A percentile compares a stretch with the other conserved stretches of the same genome.
Conservation (phyloP, 2,113 vertebrate species). For the Hypocryptadius cinnamomeus region DNA sequence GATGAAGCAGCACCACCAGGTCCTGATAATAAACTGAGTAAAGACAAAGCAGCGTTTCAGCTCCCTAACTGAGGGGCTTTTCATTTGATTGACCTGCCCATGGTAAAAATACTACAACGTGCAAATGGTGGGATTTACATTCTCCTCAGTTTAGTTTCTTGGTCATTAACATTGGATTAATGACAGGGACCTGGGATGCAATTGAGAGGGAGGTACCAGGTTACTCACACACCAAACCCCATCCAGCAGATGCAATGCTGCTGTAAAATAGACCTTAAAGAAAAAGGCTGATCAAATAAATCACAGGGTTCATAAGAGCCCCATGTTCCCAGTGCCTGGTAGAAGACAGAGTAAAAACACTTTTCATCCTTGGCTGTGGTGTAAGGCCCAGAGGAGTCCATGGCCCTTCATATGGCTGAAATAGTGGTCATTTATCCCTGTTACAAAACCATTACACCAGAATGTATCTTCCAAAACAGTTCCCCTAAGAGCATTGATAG, state of each 20-base stretch:
- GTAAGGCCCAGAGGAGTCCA: not conserved
- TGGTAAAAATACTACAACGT: not conserved
- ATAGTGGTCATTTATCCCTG: not conserved
- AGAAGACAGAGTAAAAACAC: not conserved
- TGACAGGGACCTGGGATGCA: not conserved
- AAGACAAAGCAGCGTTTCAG: not conserved
- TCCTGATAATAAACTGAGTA: not conserved
- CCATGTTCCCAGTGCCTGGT: not conserved
- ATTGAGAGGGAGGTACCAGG: not conserved
- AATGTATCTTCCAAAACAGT: not conserved
- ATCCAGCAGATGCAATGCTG: fast-evolving
- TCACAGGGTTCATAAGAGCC: not conserved
- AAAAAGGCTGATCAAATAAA: not conserved
- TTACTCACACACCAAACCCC: not conserved
- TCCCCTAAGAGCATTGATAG: not conserved
- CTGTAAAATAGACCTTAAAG: not conserved
- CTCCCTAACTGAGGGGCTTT: not conserved
- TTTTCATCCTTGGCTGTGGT: not conserved
- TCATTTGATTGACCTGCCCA: not conserved
- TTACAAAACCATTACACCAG: not conserved
- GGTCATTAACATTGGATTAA: not conserved
- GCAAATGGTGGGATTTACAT: not conserved
- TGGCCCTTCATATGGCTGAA: not conserved
- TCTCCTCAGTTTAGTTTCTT: not conserved
- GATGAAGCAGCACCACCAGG: not conserved